These are phyloP conservation scores for Paramormyrops kingsleyae DNA, from an alignment of 2,113 vertebrate species.

Conservation along the genomic window DNA sequence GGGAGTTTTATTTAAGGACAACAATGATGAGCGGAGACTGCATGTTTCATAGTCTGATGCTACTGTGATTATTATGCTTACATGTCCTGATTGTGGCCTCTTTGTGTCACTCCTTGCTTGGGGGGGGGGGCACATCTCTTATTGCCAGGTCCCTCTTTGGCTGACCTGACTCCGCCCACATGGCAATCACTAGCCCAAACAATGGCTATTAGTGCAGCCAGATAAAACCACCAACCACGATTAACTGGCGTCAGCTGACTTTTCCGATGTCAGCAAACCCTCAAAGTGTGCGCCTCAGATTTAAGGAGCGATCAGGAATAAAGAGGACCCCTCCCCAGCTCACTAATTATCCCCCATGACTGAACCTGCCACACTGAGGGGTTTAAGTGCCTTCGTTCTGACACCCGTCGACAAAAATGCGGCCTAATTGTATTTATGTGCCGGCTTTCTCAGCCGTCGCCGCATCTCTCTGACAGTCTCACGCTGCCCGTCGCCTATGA, in stretches of 20 bases:
- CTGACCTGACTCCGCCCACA: not conserved
- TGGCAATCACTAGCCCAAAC: not conserved
- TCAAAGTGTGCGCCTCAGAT: conserved; percentile 32
- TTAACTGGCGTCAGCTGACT: conserved; percentile 60
- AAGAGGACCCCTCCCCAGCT: conserved; percentile 7
- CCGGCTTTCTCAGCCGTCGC: conserved; percentile 26
- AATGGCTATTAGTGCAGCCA: not conserved
- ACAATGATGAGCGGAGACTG: not conserved
- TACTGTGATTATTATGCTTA: not conserved
- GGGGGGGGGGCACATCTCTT: not conserved
- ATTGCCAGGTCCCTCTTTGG: not conserved
- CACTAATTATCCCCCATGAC: conserved; percentile 29
- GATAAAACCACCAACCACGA: conserved; percentile 16
- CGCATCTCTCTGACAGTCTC: conserved; percentile 33
- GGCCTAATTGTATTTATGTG: conserved; percentile 56
- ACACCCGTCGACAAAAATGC: conserved; percentile 56
- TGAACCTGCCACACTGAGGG: conserved; percentile 35
- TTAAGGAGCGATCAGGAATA: conserved; percentile 36
- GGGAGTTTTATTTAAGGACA: not conserved
- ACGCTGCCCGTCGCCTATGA: conserved; percentile 14
- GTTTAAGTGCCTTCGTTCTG: conserved; percentile 45
- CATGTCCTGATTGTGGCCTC: not conserved
- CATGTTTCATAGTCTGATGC: not conserved
- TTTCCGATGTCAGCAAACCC: conserved; percentile 51
- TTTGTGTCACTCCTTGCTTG: not conserved